Conservation (phyloP, 1,140 invertebrate species). For the Augochlora pura region DNA sequence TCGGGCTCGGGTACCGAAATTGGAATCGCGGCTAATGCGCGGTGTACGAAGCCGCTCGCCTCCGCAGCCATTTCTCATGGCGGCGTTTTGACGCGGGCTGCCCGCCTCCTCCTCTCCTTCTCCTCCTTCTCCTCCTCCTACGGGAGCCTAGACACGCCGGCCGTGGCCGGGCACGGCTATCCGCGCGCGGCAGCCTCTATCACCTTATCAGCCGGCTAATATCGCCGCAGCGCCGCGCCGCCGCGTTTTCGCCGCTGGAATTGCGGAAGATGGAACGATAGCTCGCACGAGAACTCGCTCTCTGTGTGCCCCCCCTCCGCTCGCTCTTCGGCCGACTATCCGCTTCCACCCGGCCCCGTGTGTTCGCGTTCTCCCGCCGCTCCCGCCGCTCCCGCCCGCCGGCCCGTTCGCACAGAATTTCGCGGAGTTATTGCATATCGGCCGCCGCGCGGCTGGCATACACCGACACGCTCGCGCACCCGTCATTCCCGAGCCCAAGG, state of each 20-base stretch:
- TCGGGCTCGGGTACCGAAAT: not conserved
- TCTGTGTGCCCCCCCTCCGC: no score
- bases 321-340: no score
- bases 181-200: constrained; percentile 1
- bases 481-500: not conserved
- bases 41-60: no score
- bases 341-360: no score
- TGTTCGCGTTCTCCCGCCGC: not conserved
- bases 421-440: constrained; percentile 58
- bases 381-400: not conserved
- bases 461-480: not conserved
- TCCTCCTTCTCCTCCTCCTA: not conserved
- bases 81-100: no score
- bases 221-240: constrained; percentile 29
- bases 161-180: not conserved
- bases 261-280: constrained; percentile 68
- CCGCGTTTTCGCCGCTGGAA: constrained; percentile 60
- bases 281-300: constrained; percentile 43
- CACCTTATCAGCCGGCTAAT: constrained; percentile 45
- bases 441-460: not conserved
- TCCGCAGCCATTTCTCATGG: no score
- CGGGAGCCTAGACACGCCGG: not conserved
- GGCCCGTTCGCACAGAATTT: constrained; percentile 47
- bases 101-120: no score
- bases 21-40: constrained; percentile 26